Evolutionary conservation across 1,140 invertebrate genomes (phyloP), one percentile per base, ranked within the genome.

Genomic region (Drosophila bocki): DNA sequence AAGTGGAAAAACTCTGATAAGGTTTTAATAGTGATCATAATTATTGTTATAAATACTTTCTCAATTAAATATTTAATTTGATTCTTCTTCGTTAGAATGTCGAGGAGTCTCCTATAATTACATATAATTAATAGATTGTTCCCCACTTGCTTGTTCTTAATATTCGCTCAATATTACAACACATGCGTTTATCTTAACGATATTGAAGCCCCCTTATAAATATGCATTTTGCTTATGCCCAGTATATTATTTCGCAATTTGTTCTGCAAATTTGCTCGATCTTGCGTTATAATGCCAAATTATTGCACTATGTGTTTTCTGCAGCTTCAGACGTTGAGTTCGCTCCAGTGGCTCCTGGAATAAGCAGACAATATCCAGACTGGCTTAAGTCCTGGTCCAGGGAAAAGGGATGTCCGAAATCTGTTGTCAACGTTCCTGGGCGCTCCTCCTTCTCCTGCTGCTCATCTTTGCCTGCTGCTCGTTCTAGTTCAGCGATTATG

Each of bases 401-500:
- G 29, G 51, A 45, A 26, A 44, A 15, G 37, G 61, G 35, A 62
- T 32, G 50, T 15, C 29, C 61, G 33, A 69, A 68, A 44, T 39
- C 33, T 29, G 67, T 68, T 70, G 67, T 68, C 67, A 70, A 70
- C 67, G 48, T 47, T 48, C 48, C 74, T 76, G 84, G 64, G 54
- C 60, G 64, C 72, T 70, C 50, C 68, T 35, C 63, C 70, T 48
- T 48, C 70, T 58, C 42, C 53, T 56, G n/a, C 56, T 54, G 6
- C 64, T 39, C 17, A 44, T 47, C 44, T 53, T 19, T 44, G 32
- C 45, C 44, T 68, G 39, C 13, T 57, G 11, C 60, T 58, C 53
- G 78, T 62, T 77, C 77, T 77, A 80, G 76, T 83, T 82, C 80
- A 86, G 75, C 75, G 67, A 82, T 72, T 86, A 74, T 70, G 65